Evolutionary conservation across 2,888 invertebrate genomes (phyloP).

Genomic region (Acleris laterana): DNA sequence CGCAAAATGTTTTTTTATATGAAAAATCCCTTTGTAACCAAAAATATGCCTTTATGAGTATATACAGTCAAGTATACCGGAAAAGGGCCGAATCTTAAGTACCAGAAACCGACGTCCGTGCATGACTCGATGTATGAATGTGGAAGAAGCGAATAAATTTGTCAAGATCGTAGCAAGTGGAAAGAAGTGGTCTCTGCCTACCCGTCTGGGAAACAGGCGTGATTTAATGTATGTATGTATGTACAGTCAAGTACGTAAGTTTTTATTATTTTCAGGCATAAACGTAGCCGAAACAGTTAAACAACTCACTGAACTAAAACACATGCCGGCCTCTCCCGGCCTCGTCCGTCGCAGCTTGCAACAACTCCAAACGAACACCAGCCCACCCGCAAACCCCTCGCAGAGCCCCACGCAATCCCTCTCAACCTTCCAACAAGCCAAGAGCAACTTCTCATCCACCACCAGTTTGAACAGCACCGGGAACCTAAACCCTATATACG

Average conservation of each 20-base stretch:
- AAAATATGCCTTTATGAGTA: too few relatives aligned
- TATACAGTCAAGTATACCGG: too few relatives aligned
- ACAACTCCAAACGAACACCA: constrained; percentile 47
- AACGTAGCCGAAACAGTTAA: constrained; percentile 95
- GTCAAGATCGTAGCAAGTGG: too few relatives aligned
- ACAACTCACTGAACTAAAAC: constrained; percentile 92
- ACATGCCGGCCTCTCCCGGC: constrained; percentile 94
- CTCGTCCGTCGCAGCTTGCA: constrained; percentile 84
- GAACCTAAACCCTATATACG: constrained; percentile 78
- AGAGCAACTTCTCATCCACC: constrained; percentile 67
- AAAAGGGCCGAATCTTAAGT: too few relatives aligned
- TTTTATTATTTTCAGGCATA: constrained; percentile 58
- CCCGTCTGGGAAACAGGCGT: too few relatives aligned
- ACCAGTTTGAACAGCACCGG: constrained; percentile 70
- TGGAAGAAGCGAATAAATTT: too few relatives aligned
- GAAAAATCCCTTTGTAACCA: too few relatives aligned
- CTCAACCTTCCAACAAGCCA: constrained; percentile 74
- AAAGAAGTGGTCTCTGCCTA: too few relatives aligned
- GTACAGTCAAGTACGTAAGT: too few relatives aligned
- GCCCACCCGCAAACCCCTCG: constrained; percentile 37
- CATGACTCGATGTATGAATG: too few relatives aligned
- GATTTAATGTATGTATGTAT: too few relatives aligned
- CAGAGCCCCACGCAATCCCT: constrained; percentile 53
- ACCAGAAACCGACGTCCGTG: too few relatives aligned
- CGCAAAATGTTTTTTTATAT: neutral